phyloP scores from a whole-genome alignment of 2,888 invertebrate genomes.

The Odontocerum albicorne region DNA sequence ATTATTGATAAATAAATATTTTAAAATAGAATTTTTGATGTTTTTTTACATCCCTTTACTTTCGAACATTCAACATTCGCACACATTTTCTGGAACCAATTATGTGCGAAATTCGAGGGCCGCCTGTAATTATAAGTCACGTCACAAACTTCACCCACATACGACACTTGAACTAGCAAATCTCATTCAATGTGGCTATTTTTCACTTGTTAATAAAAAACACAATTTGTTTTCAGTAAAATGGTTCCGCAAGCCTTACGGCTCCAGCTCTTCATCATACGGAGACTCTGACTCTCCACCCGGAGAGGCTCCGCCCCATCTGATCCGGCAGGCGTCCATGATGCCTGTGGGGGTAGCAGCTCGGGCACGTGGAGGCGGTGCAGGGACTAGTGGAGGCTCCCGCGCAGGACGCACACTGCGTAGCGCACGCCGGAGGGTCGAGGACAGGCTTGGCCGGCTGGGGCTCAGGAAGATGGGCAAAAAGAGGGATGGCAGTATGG shows the following conservation, averaged over 20 bases:
- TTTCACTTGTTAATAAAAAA: too few relatives aligned
- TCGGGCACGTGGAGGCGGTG: constrained; percentile 6
- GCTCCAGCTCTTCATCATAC: constrained; percentile 35
- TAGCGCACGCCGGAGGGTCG: constrained; percentile 85
- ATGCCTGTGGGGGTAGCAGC: constrained; percentile 38
- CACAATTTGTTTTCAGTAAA: constrained; percentile 51
- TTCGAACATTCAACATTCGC: too few relatives aligned
- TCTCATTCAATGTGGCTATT: too few relatives aligned
- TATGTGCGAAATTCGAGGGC: too few relatives aligned
- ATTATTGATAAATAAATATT: too few relatives aligned
- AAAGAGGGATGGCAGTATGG: constrained; percentile 85
- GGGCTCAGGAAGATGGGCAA: constrained; percentile 82
- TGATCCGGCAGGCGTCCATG: constrained; percentile 54
- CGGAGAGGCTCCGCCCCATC: constrained; percentile 36
- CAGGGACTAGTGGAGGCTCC: constrained; percentile 16
- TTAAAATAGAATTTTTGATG: too few relatives aligned
- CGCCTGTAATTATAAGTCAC: too few relatives aligned
- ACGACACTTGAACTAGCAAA: too few relatives aligned
- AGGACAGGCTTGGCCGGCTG: constrained; percentile 84
- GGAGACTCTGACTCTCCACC: constrained; percentile 36
- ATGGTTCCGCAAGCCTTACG: constrained; percentile 56
- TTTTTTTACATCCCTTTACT: too few relatives aligned
- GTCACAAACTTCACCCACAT: too few relatives aligned
- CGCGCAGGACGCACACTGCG: constrained; percentile 66
- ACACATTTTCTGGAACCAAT: too few relatives aligned